Conservation (phyloP, 2,797 vertebrate species). For the Tiaroga cobitis region DNA sequence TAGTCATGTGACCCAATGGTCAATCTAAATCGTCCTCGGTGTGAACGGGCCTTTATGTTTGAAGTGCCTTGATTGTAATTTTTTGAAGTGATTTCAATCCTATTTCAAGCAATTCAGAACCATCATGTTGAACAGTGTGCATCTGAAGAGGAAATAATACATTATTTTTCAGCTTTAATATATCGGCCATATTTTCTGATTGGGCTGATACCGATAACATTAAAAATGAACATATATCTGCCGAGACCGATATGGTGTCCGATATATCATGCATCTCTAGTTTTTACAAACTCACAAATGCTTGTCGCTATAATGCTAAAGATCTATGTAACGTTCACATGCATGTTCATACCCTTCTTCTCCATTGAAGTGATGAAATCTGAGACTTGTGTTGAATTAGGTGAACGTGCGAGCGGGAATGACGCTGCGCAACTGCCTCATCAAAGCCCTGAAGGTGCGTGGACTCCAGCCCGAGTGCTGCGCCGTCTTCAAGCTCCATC, state of each 20-base stretch:
- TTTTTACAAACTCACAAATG: not conserved
- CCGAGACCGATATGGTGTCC: no score
- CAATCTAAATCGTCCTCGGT: not conserved
- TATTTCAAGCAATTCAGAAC: no score
- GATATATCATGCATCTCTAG: no score
- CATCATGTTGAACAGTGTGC: no score
- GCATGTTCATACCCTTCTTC: not conserved
- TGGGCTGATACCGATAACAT: no score
- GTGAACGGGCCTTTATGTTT: not conserved
- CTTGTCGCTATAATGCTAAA: not conserved
- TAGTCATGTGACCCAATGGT: not conserved
- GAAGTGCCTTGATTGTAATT: not conserved
- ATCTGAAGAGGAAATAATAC: no score
- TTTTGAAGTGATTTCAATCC: no score
- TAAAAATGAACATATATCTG: no score
- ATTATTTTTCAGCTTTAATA: no score
- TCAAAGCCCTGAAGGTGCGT: constrained; percentile 87
- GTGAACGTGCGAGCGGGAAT: constrained; percentile 86
- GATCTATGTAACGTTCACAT: not conserved
- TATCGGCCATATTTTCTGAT: no score
- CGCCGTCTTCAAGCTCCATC: constrained; percentile 84
- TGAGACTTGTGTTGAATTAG: constrained; percentile 62
- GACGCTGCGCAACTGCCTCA: constrained; percentile 86
- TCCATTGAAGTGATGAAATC: not conserved
- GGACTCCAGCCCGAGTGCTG: constrained; percentile 89